Conservation (phyloP, 2,113 vertebrate species). For the Cyanocitta stelleri region DNA sequence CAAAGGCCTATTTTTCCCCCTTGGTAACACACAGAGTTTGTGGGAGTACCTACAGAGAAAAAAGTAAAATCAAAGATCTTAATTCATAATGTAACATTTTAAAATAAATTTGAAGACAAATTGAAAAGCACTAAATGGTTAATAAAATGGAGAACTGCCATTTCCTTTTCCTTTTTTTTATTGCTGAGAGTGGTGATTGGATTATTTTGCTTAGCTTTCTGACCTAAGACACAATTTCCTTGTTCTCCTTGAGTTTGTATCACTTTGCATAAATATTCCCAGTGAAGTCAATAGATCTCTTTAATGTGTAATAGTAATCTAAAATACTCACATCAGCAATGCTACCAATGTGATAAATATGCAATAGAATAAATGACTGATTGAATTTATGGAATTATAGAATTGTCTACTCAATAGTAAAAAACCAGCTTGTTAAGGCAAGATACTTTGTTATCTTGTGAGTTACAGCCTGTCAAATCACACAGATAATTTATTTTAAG, state of each 20-base stretch:
- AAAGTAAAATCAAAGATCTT: neutral
- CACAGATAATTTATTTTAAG: neutral
- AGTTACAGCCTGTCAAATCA: neutral
- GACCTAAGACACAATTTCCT: neutral
- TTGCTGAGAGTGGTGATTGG: neutral
- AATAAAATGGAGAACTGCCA: neutral
- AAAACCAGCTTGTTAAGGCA: neutral
- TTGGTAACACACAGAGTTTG: neutral
- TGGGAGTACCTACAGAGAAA: neutral
- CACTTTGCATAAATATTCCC: neutral
- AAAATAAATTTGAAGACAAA: neutral
- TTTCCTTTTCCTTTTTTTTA: neutral
- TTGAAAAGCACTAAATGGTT: neutral
- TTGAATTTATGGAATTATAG: neutral
- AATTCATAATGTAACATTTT: neutral
- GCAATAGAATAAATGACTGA: neutral
- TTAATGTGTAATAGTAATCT: neutral
- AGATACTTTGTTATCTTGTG: neutral
- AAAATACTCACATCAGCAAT: neutral
- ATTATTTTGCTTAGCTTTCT: neutral
- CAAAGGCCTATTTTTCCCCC: neutral
- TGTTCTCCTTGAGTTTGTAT: neutral
- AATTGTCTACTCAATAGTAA: neutral
- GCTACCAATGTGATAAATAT: neutral
- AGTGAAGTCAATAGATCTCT: neutral